Base-by-base conservation (phyloP, 2,888 invertebrate species). In the Hecatera dysodea region DNA sequence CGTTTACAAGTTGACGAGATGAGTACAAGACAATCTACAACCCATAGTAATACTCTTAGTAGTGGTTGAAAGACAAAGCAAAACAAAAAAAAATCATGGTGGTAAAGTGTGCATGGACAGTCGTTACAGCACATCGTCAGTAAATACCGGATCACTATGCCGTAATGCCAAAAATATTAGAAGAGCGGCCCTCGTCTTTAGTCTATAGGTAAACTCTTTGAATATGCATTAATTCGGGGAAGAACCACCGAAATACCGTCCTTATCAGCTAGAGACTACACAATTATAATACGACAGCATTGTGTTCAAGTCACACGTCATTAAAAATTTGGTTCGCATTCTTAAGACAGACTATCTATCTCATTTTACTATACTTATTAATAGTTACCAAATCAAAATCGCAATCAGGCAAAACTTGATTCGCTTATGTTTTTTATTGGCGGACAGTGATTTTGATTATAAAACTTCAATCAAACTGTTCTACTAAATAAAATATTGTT, bases 401-500 rank as follows among this genome's bases (percentile, higher is more conserved):
- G 27, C 17, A 9, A 52, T 61, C 22, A 29, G 15, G 29, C 22
- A 22, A 33, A 22, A 36, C 22, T 36, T 56, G 22, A 36, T 56
- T 17, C 7, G 48, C n/a, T 24, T 19, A 12, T 33, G 6, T 33
- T 55, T 19, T 42, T 33, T 63, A 71, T 61, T 22, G 27, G 8
- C 22, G 44, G 22, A 44, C 52, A 27, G 50, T 60, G 17, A 48
- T 50, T 7, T 63, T 22, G 27, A 44, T 39, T 65, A 72, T 72
- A 39, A 72, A 52, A 44, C 27, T 50, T 50, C 15, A 64, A 33
- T 62, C 39, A 46, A 24, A 42, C 50, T 9, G 50, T 50, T 29
- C 33, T 22, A 9, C 9, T 29, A n/a, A 63, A 71, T 42, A 62
- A 7, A 39, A 29, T 29, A 46, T 29, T 11, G 4, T n/a, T n/a